phyloP scores from a whole-genome alignment of 1,140 invertebrate genomes.

The Brachionus paranguensis region DNA sequence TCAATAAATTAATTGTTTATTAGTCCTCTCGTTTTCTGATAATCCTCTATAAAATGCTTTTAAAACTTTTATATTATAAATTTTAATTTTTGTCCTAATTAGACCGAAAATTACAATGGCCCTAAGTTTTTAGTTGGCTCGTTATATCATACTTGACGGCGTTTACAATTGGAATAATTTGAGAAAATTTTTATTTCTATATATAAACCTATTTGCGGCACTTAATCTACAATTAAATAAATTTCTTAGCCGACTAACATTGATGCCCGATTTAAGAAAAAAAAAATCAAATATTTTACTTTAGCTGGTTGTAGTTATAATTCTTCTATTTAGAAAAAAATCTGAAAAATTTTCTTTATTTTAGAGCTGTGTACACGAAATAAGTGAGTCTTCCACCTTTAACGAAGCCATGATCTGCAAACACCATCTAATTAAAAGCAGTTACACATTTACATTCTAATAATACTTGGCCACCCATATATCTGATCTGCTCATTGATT shows the following conservation, averaged over 20 bases:
- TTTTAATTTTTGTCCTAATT: neutral
- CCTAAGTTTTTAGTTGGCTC: neutral
- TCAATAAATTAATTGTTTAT: constrained; percentile 3
- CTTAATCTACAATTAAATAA: neutral
- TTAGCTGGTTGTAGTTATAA: neutral
- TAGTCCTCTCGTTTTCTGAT: neutral
- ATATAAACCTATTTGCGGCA: neutral
- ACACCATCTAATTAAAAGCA: neutral
- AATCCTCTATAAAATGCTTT: neutral
- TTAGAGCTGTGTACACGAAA: neutral
- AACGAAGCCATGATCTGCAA: neutral
- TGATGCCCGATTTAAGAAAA: neutral
- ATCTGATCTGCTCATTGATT: neutral
- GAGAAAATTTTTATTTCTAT: neutral
- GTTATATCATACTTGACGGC: neutral
- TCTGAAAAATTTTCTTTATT: neutral
- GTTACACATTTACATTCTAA: neutral
- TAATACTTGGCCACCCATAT: neutral
- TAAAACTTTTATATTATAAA: neutral
- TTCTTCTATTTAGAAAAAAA: neutral
- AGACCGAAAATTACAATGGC: neutral
- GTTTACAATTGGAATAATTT: neutral
- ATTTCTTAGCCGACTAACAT: neutral
- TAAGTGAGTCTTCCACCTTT: neutral
- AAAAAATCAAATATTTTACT: neutral